A percentile compares a stretch with the other conserved stretches of the same genome.
Evolutionary conservation across 2,888 invertebrate species (phyloP).

Genomic region (Limnephilus marmoratus): DNA sequence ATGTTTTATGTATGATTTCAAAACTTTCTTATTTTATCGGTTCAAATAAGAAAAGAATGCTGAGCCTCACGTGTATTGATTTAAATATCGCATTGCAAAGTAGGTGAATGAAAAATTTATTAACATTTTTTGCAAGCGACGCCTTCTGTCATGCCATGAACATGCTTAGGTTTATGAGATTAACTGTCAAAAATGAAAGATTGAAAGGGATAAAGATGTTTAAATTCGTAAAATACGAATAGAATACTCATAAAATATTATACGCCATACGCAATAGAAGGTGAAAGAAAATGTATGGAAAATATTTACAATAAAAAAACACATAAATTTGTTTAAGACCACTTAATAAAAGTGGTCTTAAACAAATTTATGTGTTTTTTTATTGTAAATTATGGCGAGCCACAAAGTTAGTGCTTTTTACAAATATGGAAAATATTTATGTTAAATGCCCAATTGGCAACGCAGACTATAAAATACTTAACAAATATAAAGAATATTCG

Average conservation of each 20-base stretch:
- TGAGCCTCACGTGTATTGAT: background rate
- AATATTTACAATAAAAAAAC: too few relatives aligned
- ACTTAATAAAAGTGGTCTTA: too few relatives aligned
- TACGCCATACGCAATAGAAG: background rate
- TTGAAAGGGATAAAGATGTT: background rate
- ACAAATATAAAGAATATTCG: too few relatives aligned
- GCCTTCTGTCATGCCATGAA: background rate
- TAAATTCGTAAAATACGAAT: background rate
- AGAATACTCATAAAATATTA: background rate
- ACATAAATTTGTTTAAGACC: too few relatives aligned
- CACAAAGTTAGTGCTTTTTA: too few relatives aligned
- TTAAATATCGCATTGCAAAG: background rate
- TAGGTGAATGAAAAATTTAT: background rate
- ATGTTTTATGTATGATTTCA: too few relatives aligned
- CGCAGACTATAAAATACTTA: too few relatives aligned
- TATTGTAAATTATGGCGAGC: too few relatives aligned
- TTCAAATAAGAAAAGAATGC: background rate
- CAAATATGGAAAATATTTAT: too few relatives aligned
- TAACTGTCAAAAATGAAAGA: background rate
- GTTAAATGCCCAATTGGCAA: too few relatives aligned
- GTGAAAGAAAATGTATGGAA: background rate
- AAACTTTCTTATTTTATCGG: too few relatives aligned
- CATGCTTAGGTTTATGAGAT: background rate
- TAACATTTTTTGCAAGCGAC: background rate
- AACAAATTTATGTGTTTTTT: too few relatives aligned